Evolutionary conservation across 2,888 invertebrate species (phyloP), one percentile per base, ranked within the genome.

Genomic region (Danaus chrysippus): DNA sequence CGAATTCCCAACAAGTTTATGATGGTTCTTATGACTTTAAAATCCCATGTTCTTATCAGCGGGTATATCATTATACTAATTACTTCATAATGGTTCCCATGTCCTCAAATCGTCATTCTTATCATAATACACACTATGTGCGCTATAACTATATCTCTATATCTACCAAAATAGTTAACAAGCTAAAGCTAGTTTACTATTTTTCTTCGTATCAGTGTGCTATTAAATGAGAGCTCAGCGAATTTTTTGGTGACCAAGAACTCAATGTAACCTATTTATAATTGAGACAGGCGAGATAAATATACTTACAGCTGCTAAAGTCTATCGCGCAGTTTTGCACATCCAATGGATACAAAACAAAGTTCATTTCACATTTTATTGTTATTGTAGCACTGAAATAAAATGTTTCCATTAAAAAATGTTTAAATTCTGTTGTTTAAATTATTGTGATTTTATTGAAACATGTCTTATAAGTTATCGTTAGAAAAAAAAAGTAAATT

Each of bases 321-420:
- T 93, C 93, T 73, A 93, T 92, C 62, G 91, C 91, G 79, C 93
- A 93, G 72, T 92, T 92, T 77, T 93, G 93, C 52, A 93, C 93
- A 75, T 93, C 93, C 71, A 93, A 77, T 15, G 93, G 93, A 74
- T 93, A 93, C 65, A 93, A 82, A 61, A 92, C 93, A 78, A 93
- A 93, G 77, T 93, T 92, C 93, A 93, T 93, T 79, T 93, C 92
- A 78, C 93, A 93, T 80, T 93, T 93, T 70, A 93, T 93, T 69
- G 93, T 93, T 70, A 93, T 92, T 64, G 93, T 93, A 42, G 93
- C 93, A 70, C 93, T 93, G 90, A 62, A 76, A 49, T 15, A 49
- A 49, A 49, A 49, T 17, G 46, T 49, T 17, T 17, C 17, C 55
- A 49, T 54, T 46, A 57, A 54, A 43, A 19, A 34, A 46, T 17